These are phyloP conservation scores for Caenorhabditis drosophilae DNA, from an alignment of 2,888 invertebrate genomes.

Conservation along the genomic window DNA sequence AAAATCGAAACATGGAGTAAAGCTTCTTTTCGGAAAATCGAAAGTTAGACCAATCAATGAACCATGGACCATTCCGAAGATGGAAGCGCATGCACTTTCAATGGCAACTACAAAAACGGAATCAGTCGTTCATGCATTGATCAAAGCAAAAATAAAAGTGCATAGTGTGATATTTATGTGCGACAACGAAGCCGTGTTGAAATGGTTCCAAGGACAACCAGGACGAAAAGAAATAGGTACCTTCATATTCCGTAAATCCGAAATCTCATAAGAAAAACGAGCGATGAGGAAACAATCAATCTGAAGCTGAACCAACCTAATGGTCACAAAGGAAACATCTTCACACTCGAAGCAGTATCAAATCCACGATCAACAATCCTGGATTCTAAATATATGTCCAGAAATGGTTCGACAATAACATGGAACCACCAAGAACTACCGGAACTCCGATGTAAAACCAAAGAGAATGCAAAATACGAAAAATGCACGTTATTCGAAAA, in stretches of 20 bases:
- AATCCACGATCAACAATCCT: constrained; percentile 6
- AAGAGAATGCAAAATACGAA: not conserved
- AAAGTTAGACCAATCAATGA: not conserved
- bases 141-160: not conserved
- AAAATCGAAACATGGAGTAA: not conserved
- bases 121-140: not conserved
- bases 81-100: constrained; percentile 1
- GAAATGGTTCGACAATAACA: not conserved
- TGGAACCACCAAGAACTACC: constrained; percentile 5
- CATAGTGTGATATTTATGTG: not conserved
- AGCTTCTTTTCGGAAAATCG: not conserved
- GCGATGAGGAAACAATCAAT: not conserved
- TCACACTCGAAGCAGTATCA: not conserved
- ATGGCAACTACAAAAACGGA: not conserved
- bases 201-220: not conserved
- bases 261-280: not conserved
- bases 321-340: not conserved
- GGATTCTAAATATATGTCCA: constrained; percentile 4
- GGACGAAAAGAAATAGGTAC: not conserved
- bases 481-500: not conserved
- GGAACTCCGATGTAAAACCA: not conserved
- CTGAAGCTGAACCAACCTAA: not conserved
- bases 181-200: not conserved
- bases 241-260: not conserved
- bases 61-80: constrained; percentile 2